Percentiles rank a stretch among this genome's conserved stretches.
Evolutionary conservation across 2,113 vertebrate species (phyloP).

Genomic region (Lagopus muta): DNA sequence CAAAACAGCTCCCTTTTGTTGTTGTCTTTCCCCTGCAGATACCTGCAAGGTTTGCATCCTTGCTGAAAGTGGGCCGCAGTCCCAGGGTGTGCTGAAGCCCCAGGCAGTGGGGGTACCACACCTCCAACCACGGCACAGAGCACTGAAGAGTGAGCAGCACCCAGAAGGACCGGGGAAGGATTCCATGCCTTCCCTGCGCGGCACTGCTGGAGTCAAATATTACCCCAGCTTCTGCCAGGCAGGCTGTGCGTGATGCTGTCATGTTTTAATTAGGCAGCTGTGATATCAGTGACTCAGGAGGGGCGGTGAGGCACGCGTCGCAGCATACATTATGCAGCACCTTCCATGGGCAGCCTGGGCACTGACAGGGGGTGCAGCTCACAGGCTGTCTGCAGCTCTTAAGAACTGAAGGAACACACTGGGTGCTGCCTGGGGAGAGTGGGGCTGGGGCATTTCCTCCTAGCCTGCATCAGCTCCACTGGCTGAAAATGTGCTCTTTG

Average conservation of each 20-base stretch:
- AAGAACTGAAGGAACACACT: rapidly evolving
- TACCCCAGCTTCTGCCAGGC: constrained; percentile 15
- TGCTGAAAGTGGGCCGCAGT: rapidly evolving
- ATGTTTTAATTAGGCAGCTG: constrained; percentile 71
- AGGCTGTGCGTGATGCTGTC: constrained; percentile 27
- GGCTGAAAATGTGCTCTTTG: rapidly evolving
- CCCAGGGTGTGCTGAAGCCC: background rate
- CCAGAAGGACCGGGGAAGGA: background rate
- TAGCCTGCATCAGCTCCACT: background rate
- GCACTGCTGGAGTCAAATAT: constrained; percentile 3
- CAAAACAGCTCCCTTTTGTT: background rate
- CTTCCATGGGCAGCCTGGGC: background rate
- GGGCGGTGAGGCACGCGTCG: background rate
- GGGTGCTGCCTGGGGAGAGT: no score
- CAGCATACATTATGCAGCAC: background rate
- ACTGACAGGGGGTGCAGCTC: background rate
- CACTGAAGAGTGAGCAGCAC: background rate
- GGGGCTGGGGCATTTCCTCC: background rate
- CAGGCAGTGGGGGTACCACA: background rate
- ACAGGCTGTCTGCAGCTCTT: background rate
- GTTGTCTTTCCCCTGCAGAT: background rate
- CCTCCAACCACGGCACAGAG: background rate
- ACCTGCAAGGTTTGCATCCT: no score
- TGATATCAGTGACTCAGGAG: constrained; percentile 56
- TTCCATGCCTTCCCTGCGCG: background rate